Evolutionary conservation across 2,888 invertebrate species (phyloP).

Genomic region (Latheticus oryzae): DNA sequence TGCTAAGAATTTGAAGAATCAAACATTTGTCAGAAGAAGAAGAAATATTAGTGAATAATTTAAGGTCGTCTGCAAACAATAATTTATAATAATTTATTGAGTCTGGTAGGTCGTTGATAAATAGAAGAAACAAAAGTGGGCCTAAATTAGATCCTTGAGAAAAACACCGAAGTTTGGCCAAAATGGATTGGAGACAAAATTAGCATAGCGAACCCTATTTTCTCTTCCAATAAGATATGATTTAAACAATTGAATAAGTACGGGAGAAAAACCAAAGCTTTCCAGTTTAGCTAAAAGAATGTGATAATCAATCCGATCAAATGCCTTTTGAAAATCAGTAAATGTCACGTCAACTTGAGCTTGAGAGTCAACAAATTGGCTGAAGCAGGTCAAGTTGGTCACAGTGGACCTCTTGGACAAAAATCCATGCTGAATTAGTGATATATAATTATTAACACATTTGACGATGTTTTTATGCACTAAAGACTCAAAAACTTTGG

Average conservation of each 20-base stretch:
- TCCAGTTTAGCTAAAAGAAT: no score
- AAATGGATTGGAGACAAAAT: not conserved
- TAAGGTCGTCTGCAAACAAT: not conserved
- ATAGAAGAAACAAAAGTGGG: not conserved
- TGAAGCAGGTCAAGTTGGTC: not conserved
- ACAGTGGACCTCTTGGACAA: not conserved
- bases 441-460: no score
- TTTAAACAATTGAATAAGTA: not conserved
- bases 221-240: conserved; percentile 2
- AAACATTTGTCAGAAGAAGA: no score
- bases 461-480: no score
- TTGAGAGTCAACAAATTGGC: not conserved
- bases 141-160: conserved; percentile 1
- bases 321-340: no score
- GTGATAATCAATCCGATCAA: no score
- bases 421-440: not conserved
- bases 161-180: no score
- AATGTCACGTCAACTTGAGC: not conserved
- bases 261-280: not conserved
- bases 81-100: no score
- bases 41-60: no score
- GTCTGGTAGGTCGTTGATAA: no score
- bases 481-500: not conserved
- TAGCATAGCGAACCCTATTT: not conserved
- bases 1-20: no score